phyloP scores from a whole-genome alignment of 2,113 vertebrate species.

The Porphyrio hochstetteri region DNA sequence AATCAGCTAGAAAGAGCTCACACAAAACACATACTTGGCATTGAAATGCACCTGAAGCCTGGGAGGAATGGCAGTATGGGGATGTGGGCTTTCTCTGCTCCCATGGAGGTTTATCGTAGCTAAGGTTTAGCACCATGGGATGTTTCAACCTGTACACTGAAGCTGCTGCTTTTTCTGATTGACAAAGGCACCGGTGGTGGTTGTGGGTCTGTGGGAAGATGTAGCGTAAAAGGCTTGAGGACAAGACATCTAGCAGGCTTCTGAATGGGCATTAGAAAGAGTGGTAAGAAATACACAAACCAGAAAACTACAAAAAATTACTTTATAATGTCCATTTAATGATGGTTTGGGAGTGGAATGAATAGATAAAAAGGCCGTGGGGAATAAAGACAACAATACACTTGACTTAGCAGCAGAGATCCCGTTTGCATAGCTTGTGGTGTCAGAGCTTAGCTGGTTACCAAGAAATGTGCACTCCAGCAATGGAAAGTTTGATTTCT shows the following conservation, averaged over 20 bases:
- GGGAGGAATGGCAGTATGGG: background rate
- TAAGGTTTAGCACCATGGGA: background rate
- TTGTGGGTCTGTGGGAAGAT: background rate
- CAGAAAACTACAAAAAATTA: background rate
- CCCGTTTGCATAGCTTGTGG: background rate
- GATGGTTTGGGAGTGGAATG: background rate
- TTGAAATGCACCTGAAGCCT: background rate
- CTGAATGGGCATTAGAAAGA: background rate
- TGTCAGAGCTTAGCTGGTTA: background rate
- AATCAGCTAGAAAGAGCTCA: background rate
- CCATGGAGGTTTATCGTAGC: background rate
- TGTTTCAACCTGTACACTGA: background rate
- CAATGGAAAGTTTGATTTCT: constrained; percentile 35
- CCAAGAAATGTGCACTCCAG: constrained; percentile 17
- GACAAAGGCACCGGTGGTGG: background rate
- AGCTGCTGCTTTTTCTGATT: background rate
- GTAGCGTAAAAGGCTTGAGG: background rate
- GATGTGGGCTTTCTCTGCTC: background rate
- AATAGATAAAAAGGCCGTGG: background rate
- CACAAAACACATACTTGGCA: background rate
- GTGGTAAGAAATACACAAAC: background rate
- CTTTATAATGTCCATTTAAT: constrained; percentile 32
- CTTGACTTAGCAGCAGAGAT: background rate
- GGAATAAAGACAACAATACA: background rate
- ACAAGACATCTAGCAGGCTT: background rate